Percentiles rank a stretch among this genome's conserved stretches.
Conservation (phyloP, 2,113 vertebrate species). For the cattle (Bos taurus) region ARS-UCD2.0 NC_037346.1:13973501-13974000, state of each 20-base stretch:
- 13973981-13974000: slow-evolving; percentile 65
- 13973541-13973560: background rate
- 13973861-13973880: background rate
- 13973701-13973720: background rate
- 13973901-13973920: background rate
- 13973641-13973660: background rate
- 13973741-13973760: background rate
- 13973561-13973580: background rate
- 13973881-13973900: background rate
- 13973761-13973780: background rate
- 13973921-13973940: background rate
- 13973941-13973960: slow-evolving; percentile 13
- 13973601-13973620: background rate
- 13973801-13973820: background rate
- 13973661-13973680: background rate
- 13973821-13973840: background rate
- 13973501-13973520: background rate
- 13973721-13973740: background rate
- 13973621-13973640: background rate
- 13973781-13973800: background rate
- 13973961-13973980: slow-evolving; percentile 68
- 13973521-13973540: background rate
- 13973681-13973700: background rate
- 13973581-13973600: background rate
- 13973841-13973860: background rate